phyloP scores from a whole-genome alignment of 2,113 vertebrate species.

The Poeciliopsis retropinna region DNA sequence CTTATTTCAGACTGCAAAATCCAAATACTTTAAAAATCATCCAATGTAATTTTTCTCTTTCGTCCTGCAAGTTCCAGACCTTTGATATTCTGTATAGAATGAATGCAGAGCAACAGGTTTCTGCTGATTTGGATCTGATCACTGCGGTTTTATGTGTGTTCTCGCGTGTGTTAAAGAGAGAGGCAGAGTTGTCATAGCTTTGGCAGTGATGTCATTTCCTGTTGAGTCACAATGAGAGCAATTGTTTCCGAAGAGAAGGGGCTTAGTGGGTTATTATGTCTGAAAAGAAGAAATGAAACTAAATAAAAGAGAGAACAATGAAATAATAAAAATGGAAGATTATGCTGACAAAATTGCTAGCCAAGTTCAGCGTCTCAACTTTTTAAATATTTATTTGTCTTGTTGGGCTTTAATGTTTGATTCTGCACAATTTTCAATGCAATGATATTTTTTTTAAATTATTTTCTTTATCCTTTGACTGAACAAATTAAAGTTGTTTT shows the following conservation, averaged over 20 bases:
- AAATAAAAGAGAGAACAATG: not conserved
- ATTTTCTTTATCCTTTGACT: too few species aligned
- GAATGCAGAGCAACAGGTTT: not conserved
- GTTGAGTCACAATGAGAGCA: not conserved
- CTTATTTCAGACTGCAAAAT: too few species aligned
- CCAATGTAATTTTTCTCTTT: too few species aligned
- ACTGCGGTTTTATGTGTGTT: too few species aligned
- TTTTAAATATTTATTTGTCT: not conserved
- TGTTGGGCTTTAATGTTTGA: too few species aligned
- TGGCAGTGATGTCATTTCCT: constrained; percentile 28
- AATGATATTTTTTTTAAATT: too few species aligned
- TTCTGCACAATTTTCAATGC: not conserved
- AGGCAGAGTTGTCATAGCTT: not conserved
- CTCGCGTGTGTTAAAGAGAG: not conserved
- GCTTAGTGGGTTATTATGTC: not conserved
- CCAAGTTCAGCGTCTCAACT: too few species aligned
- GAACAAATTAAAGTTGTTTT: not conserved
- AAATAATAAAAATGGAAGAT: not conserved
- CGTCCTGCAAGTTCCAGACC: too few species aligned
- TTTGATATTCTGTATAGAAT: not conserved
- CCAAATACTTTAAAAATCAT: too few species aligned
- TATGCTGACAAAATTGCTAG: not conserved
- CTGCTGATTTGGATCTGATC: too few species aligned
- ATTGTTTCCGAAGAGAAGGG: not conserved
- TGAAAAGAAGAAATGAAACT: constrained; percentile 18